Base-by-base conservation (phyloP, 2,113 vertebrate species). In the Oreocharis arfaki region DNA sequence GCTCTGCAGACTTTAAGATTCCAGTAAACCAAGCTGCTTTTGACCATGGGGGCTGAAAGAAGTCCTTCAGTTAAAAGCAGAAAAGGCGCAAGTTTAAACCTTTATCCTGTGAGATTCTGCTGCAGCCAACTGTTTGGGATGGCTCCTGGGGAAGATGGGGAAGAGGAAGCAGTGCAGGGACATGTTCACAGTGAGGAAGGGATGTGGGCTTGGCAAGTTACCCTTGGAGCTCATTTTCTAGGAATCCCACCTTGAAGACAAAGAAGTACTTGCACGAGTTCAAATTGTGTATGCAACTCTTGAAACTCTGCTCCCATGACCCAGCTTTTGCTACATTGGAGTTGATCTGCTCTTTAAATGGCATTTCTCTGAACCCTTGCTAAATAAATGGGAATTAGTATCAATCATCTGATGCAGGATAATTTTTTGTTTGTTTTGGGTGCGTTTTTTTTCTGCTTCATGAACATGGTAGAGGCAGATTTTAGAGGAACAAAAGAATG, bases 291-390 rank as follows among this genome's bases (percentile, higher is more conserved):
- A 46, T 79, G 71, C 68, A 82, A 87, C 63, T 92, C 79, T 82
- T 81, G 79, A 74, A 90, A 56, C 49, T 81, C 80, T 76, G 11
- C 33, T 86, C 84, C 91, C 26, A 26, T 92, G 64, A 93, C 77
- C 89, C 84, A 67, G 61, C 56, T 94, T 89, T 89, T 69, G 55
- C 91, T 93, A 33, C 39, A 19, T 15, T 96, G 33, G 73, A 83
- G 59, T 82, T 55, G 37, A 67, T 84, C 95, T 95, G 60, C 76
- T 74, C 49, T 93, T 84, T 79, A 85, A 89, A 76, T 50, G 23
- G 24, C 44, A 71, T 95, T 95, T 94, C 39, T 97, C 94, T 95
- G 88, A 90, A 86, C 68, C 35, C 67, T 81, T 50, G 16, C 67
- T 89, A 77, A 85, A 32, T 74, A 80, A 64, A 50, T 73, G 39